Evolutionary conservation across 1,140 invertebrate genomes (phyloP), one percentile per base, ranked within the genome.

Genomic region (Aradophagus sp.): DNA sequence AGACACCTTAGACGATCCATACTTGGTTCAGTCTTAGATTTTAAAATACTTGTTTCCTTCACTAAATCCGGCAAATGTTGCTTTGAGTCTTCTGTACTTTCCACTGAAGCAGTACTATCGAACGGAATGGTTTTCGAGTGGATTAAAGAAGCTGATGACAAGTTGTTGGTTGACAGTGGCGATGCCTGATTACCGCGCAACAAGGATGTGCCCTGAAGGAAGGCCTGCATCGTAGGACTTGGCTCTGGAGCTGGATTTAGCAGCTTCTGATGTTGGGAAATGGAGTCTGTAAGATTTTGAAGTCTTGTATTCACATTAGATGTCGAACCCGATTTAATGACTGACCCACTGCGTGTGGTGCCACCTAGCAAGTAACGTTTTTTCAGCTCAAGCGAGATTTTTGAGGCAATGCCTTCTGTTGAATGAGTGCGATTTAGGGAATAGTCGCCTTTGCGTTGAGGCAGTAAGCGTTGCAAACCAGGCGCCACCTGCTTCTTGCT

Each of bases 201-300:
- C 38, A 87, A 88, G 11, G 81, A 85, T 0, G 87, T 84, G 4
- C 86, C 86, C 59, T 89, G 86, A 0, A 91, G 79, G 74, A 93
- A 92, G 1, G 89, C 90, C 73, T 92, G 90, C 91, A 93, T 93
- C 12, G 90, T 89, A 1, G 91, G 88, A 78, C 90, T 92, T 5
- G 92, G 91, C 59, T 91, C 89, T 0, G 91, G 87, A 0, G 93
- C 92, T 0, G 93, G 93, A 81, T 95, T 92, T 23, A 96, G 77
- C 53, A 95, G 82, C 76, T 96, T 96, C 77, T 97, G 95, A 71
- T 94, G 92, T 77, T 96, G 94, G 0, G 93, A 94, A 55, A 96
- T 96, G 48, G 91, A 92, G 16, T 92, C 93, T 26, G 93, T 90
- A 63, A 96, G 91, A 35, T 90, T 93, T 81, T 93, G 91, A 34